Evolutionary conservation across 2,888 invertebrate species (phyloP).

Genomic region (Thalpophila matura): DNA sequence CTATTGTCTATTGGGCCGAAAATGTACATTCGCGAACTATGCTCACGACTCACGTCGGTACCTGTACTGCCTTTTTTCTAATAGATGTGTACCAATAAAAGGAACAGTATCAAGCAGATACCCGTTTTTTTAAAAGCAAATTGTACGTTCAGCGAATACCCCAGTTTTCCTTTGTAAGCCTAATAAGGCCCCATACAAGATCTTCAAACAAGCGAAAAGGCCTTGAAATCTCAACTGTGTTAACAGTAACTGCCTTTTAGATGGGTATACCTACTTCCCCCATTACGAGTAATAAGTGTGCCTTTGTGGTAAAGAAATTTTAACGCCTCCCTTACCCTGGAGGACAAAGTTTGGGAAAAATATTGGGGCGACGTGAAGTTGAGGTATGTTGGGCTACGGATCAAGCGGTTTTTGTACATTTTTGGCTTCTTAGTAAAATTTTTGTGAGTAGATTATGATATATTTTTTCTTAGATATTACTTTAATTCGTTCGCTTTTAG

Average conservation of each 20-base stretch:
- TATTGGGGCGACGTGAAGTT: conserved; percentile 14
- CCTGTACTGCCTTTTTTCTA: neutral
- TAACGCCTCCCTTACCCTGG: conserved; percentile 3
- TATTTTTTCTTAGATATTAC: no score
- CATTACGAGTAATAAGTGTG: conserved; percentile 21
- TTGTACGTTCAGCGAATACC: neutral
- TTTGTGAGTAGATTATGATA: no score
- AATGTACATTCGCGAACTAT: no score
- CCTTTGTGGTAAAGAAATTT: conserved; percentile 37
- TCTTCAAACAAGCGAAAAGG: conserved; percentile 3
- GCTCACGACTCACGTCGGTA: no score
- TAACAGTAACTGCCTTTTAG: conserved; percentile 12
- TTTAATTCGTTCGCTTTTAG: no score
- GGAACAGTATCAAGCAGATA: neutral
- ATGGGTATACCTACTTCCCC: conserved; percentile 7
- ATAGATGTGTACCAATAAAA: neutral
- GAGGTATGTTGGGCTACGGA: neutral
- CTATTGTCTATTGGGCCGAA: no score
- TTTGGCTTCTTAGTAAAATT: no score
- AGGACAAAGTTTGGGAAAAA: conserved; percentile 31
- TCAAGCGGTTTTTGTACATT: neutral
- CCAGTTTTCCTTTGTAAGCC: conserved; percentile 8
- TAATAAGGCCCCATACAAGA: conserved; percentile 6
- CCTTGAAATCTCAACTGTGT: conserved; percentile 18
- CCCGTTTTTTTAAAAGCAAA: neutral